phyloP scores from a whole-genome alignment of 2,113 vertebrate species.

The Callionymus lyra region DNA sequence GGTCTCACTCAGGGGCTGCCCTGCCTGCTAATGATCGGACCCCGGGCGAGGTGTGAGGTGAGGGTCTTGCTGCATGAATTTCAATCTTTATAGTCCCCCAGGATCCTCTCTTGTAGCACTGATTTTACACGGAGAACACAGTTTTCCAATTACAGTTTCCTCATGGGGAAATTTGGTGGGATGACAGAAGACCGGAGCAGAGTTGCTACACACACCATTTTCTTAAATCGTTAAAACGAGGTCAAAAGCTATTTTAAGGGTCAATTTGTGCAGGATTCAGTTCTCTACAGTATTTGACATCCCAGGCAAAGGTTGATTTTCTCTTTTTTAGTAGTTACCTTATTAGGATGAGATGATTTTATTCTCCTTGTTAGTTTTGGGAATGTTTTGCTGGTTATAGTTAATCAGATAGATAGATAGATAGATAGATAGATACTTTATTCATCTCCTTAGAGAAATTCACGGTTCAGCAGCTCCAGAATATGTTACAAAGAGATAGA shows the following conservation, averaged over 20 bases:
- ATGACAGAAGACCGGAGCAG: constrained; percentile 16
- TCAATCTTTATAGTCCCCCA: constrained; percentile 24
- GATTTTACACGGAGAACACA: constrained; percentile 37
- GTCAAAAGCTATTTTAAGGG: neutral
- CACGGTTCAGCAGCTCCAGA: too few species aligned
- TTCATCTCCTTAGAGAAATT: too few species aligned
- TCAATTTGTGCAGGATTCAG: neutral
- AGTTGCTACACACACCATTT: too few species aligned
- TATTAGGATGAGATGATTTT: too few species aligned
- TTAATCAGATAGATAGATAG: too few species aligned
- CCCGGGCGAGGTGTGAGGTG: constrained; percentile 31
- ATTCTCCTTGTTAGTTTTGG: too few species aligned
- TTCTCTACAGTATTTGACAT: too few species aligned
- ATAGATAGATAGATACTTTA: too few species aligned
- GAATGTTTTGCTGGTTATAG: too few species aligned
- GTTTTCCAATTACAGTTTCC: constrained; percentile 44
- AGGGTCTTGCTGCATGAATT: constrained; percentile 25
- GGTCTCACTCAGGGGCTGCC: constrained; percentile 21
- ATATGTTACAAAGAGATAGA: too few species aligned
- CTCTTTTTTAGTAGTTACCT: too few species aligned
- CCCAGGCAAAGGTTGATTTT: too few species aligned
- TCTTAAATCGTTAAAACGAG: neutral
- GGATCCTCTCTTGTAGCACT: constrained; percentile 30
- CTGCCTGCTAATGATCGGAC: constrained; percentile 33
- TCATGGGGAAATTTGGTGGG: constrained; percentile 17